These are phyloP conservation scores for Lagopus leucura DNA, from an alignment of 2,113 vertebrate species.

Conservation along the genomic window DNA sequence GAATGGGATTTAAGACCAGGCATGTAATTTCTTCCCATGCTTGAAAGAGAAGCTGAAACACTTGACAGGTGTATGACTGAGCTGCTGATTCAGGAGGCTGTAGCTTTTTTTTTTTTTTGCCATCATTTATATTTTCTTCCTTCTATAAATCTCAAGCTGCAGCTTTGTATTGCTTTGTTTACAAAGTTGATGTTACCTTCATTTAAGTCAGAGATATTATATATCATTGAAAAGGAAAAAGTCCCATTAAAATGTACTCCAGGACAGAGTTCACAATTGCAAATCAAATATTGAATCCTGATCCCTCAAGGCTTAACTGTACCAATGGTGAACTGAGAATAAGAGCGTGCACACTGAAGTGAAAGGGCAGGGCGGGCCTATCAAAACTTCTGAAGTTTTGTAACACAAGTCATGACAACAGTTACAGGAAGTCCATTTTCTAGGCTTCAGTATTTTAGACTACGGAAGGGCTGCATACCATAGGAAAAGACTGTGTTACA, in stretches of 20 bases:
- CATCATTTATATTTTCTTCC: background rate
- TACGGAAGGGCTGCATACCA: background rate
- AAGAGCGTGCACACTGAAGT: fast-evolving
- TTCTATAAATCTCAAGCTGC: background rate
- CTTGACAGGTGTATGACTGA: background rate
- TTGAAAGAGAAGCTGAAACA: background rate
- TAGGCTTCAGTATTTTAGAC: background rate
- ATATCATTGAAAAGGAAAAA: background rate
- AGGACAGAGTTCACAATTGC: background rate
- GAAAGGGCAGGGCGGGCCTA: background rate
- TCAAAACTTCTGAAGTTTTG: background rate
- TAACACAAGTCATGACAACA: background rate
- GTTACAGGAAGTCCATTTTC: background rate
- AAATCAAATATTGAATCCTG: background rate
- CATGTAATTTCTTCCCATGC: background rate
- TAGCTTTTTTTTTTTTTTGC: background rate
- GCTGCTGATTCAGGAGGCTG: background rate
- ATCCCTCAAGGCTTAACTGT: background rate
- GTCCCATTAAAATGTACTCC: background rate
- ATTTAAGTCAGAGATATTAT: background rate
- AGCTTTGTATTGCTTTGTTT: background rate
- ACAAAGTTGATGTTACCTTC: background rate
- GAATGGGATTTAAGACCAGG: background rate
- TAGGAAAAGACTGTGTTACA: background rate
- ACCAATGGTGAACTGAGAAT: background rate